Evolutionary conservation across 2,113 vertebrate genomes (phyloP).

Genomic region (Nothobranchius kuhntae): DNA sequence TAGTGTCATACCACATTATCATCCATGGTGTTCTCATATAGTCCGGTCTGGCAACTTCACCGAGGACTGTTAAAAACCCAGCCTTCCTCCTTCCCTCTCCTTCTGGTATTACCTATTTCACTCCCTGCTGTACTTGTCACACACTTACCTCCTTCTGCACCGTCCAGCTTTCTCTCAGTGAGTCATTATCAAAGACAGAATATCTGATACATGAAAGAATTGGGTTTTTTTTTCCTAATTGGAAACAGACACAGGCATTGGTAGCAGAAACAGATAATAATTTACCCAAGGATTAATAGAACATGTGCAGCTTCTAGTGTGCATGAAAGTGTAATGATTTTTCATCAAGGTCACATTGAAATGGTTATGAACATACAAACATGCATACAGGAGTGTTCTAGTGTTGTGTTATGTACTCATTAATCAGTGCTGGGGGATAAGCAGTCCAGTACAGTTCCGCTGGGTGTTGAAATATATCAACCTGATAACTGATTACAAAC

Average conservation of each 20-base stretch:
- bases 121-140: slow-evolving; percentile 54
- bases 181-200: slow-evolving; percentile 57
- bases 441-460: slow-evolving; percentile 16
- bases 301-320: slow-evolving; percentile 59
- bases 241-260: slow-evolving; percentile 52
- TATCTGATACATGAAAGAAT: slow-evolving; percentile 55
- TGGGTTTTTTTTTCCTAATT: slow-evolving; percentile 48
- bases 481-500: slow-evolving; percentile 21
- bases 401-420: slow-evolving; percentile 49
- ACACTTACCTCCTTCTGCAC: slow-evolving; percentile 15
- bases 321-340: slow-evolving; percentile 67
- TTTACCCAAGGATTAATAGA: slow-evolving; percentile 60
- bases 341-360: slow-evolving; percentile 62
- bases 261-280: slow-evolving; percentile 54
- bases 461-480: slow-evolving; percentile 39
- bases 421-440: slow-evolving; percentile 38
- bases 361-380: slow-evolving; percentile 54
- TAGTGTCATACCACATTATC: slow-evolving; percentile 99
- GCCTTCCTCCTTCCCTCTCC: slow-evolving; percentile 48
- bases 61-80: slow-evolving; percentile 84
- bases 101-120: slow-evolving; percentile 49
- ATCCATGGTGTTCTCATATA: slow-evolving; percentile 90
- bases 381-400: slow-evolving; percentile 27
- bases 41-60: slow-evolving; percentile 94
- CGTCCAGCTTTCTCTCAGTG: slow-evolving; percentile 50